Conservation (phyloP, 2,888 invertebrate species). For the Lasioglossum zephyrum region DNA sequence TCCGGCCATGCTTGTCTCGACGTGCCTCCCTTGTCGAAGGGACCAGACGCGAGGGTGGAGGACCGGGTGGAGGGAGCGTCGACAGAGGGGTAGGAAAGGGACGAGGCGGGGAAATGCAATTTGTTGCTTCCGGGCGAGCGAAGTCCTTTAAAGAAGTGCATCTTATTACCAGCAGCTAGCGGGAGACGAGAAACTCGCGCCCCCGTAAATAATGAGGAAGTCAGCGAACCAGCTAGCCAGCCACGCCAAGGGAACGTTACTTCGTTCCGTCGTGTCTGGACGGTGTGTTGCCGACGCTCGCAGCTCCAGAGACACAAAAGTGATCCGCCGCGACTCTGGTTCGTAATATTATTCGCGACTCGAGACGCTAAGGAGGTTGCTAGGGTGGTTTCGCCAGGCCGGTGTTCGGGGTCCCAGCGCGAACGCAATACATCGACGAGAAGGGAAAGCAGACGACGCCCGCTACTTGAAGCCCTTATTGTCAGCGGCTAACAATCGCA, state of each 20-base stretch:
- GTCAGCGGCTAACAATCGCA: slow-evolving; percentile 56
- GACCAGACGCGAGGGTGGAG: neutral
- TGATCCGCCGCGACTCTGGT: slow-evolving; percentile 41
- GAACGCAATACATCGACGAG: slow-evolving; percentile 21
- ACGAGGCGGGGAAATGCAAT: slow-evolving; percentile 62
- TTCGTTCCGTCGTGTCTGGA: slow-evolving; percentile 8
- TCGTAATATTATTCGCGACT: slow-evolving; percentile 64
- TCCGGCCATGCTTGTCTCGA: slow-evolving; percentile 59
- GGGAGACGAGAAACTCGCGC: slow-evolving; percentile 66
- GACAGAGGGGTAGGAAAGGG: neutral
- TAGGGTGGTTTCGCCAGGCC: neutral
- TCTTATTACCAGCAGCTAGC: slow-evolving; percentile 68
- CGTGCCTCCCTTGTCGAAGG: slow-evolving; percentile 32
- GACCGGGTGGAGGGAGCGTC: neutral
- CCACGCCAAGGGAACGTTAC: slow-evolving; percentile 17
- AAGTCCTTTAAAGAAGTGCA: slow-evolving; percentile 72
- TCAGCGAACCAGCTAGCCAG: neutral
- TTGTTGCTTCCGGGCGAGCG: slow-evolving; percentile 67
- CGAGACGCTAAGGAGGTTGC: slow-evolving; percentile 15
- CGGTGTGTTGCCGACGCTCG: slow-evolving; percentile 12
- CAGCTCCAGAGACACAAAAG: slow-evolving; percentile 60
- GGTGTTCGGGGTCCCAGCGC: neutral
- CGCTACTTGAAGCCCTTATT: slow-evolving; percentile 54
- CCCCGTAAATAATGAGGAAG: slow-evolving; percentile 71
- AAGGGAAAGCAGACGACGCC: slow-evolving; percentile 61